Conservation (phyloP, 2,888 invertebrate species). For the Leucophenga maculata region DNA sequence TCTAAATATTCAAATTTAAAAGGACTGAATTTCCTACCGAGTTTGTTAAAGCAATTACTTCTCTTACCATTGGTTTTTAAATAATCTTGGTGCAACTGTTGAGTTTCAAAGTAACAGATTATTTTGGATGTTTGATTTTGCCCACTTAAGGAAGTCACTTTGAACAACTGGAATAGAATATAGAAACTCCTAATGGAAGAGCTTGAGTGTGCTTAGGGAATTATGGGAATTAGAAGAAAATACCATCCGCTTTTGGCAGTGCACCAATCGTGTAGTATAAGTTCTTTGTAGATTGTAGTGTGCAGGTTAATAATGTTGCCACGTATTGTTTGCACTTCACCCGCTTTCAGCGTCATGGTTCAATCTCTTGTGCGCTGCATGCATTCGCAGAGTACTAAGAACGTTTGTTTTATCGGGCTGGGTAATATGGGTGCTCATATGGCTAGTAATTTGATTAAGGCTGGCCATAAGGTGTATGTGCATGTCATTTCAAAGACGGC, state of each 20-base stretch:
- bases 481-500: slow-evolving; percentile 85
- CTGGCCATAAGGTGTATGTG: slow-evolving; percentile 86
- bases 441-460: slow-evolving; percentile 91
- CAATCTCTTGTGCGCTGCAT: slow-evolving; percentile 67
- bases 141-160: too few species aligned
- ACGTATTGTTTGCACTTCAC: slow-evolving; percentile 57
- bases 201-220: too few species aligned
- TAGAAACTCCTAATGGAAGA: too few species aligned
- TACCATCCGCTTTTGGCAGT: slow-evolving; percentile 54
- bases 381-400: slow-evolving; percentile 69
- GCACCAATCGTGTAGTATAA: slow-evolving; percentile 46
- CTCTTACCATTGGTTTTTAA: too few species aligned
- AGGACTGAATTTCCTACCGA: too few species aligned
- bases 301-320: slow-evolving; percentile 56
- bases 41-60: too few species aligned
- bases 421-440: slow-evolving; percentile 98
- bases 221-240: too few species aligned
- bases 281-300: slow-evolving; percentile 4
- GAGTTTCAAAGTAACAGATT: too few species aligned
- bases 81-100: too few species aligned
- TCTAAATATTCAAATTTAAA: too few species aligned
- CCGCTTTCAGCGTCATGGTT: slow-evolving; percentile 54
- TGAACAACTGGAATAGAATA: too few species aligned
- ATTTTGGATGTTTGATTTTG: too few species aligned
- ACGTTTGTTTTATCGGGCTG: slow-evolving; percentile 93